Base-by-base conservation (phyloP, 2,113 vertebrate genomes). In the Cyanocitta stelleri region DNA sequence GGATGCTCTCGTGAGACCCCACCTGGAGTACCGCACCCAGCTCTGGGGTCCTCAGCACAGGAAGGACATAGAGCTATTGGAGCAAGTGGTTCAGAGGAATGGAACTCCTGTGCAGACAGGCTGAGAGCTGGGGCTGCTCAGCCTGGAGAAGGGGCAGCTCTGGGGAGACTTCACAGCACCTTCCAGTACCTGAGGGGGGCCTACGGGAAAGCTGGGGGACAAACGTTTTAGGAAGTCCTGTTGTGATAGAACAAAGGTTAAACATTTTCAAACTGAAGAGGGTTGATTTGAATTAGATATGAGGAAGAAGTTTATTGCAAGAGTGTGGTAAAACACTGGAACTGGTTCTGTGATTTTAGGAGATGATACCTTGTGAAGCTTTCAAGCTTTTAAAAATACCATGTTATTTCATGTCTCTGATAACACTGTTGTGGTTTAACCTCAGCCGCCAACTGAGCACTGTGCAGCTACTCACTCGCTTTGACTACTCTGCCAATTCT, bases 391-490 rank as follows among this genome's bases (percentile, higher is more conserved):
- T 51, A 21, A 48, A 8, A 48, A 71, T 33, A 55, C 33, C 0
- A 0, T 85, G 24, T 74, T 58, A 54, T n/a, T 87, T 85, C 27
- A 20, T 17, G 5, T 85, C 43, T 74, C 58, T 52, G 37, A 33
- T 87, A 27, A 27, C 0, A 2, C 32, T 56, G 41, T 43, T 55
- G 79, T 84, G 80, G 64, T 77, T 63, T 71, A 63, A 84, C 80
- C 56, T 63, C 56, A 27, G 56, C 49, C 6, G 1, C 64, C 56
- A 56, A 12, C 63, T 35, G 37, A 76, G 41, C 1, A 0, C 44
- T 5, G 2, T 23, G 20, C 37, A 39, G 41, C 63, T 0, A 1
- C 41, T 84, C 41, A 33, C 63, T 71, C 1, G 1, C 27, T 85
- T 74, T n/a, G 76, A 39, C 39, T 79, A 4, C 39, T 24, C 35